Evolutionary conservation across 2,888 invertebrate species (phyloP), one percentile per base, ranked within the genome.

Genomic region (Zygogramma bicolorata): DNA sequence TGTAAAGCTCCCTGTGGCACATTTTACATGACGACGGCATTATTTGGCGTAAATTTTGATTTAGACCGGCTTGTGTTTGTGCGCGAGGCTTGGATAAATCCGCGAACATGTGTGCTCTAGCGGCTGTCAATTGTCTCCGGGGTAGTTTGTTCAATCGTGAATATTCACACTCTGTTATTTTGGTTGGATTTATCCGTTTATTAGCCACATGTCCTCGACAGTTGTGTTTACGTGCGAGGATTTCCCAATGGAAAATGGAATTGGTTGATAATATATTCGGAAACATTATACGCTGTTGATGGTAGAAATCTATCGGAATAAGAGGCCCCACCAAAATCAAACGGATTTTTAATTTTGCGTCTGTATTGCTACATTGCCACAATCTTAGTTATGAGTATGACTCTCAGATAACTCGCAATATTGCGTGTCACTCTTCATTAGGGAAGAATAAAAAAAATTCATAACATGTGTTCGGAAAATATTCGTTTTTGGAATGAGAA

Each of bases 11-110:
- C 71, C 68, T 68, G n/a, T 40, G 74, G 71, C 29, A 59, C 57
- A 71, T 71, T 74, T 74, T 71, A 68, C 74, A 74, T 74, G 59
- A 53, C 70, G 62, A 57, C 68, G 62, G 67, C 65, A 74, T 74
- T 71, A 74, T 71, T 71, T 71, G 65, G 65, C 40, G 60, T 57
- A 46, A n/a, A 53, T 53, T 53, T 53, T 53, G 53, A 53, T 53
- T 53, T 53, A 53, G 53, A 10, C n/a, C 25, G 27, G 53, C 25
- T 27, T 53, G 53, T 53, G 27, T 53, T 53, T 15, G 53, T 13
- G 25, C 53, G 53, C 27, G 6, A 53, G 7, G 67, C 71, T 61
- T 71, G 57, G 42, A 42, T 62, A 62, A 40, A 42, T 62, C 46
- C 34, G 42, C 27, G 62, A 62, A 62, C 46, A 22, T 42, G 29